Conservation (phyloP, 37 sponge, comb jelly and placozoan genomes). For the Chondrilla cf. caribensis region DNA sequence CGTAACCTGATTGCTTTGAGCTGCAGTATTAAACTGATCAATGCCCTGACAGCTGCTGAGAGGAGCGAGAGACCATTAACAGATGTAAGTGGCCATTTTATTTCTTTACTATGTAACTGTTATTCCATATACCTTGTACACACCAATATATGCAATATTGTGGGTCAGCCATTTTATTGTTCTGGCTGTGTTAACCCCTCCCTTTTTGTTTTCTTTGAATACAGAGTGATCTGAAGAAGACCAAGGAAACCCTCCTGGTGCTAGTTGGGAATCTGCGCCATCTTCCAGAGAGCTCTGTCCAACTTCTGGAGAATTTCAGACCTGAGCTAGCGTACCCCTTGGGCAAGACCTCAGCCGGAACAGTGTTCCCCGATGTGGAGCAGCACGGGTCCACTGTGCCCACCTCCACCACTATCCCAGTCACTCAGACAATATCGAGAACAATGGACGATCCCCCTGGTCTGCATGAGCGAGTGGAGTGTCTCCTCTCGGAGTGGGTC, state of each 20-base stretch:
- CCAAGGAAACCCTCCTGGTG: conserved; percentile 65
- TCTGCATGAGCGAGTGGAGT: conserved; percentile 94
- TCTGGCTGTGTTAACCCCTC: not conserved
- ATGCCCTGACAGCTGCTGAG: conserved; percentile 74
- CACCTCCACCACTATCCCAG: conserved; percentile 10
- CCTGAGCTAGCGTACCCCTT: conserved; percentile 33
- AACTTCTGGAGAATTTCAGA: conserved; percentile 75
- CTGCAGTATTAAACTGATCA: conserved; percentile 82
- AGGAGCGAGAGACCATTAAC: conserved; percentile 83
- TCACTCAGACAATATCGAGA: conserved; percentile 16
- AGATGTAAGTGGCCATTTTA: conserved; percentile 46
- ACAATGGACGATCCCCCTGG: conserved; percentile 92
- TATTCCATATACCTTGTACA: not conserved
- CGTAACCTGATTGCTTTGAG: conserved; percentile 79
- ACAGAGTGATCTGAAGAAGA: conserved; percentile 76
- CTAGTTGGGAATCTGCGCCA: conserved; percentile 70
- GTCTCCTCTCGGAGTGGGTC: conserved; percentile 94
- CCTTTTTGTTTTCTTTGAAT: not conserved
- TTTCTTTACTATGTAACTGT: not conserved
- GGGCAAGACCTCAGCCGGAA: not conserved
- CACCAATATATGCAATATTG: not conserved
- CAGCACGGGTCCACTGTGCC: conserved; percentile 36
- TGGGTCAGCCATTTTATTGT: not conserved
- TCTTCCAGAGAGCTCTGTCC: conserved; percentile 82
- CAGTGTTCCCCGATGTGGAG: conserved; percentile 42